Evolutionary conservation across 2,113 vertebrate genomes (phyloP).

Genomic region (Donacobius atricapilla): DNA sequence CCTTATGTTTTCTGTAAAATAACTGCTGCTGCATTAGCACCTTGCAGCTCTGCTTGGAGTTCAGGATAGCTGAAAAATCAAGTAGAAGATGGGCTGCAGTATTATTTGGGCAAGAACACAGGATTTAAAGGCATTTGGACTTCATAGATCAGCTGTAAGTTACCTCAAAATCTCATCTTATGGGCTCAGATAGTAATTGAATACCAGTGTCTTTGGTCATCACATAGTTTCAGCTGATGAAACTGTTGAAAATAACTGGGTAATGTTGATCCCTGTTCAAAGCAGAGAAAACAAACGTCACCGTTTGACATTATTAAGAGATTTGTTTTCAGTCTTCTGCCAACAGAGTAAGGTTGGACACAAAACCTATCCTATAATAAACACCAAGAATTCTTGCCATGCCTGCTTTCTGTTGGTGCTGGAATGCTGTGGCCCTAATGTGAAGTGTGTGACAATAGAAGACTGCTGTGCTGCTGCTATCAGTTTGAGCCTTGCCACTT

Average conservation of each 20-base stretch:
- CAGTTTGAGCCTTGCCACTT: background rate
- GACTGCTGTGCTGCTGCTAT: background rate
- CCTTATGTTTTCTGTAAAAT: background rate
- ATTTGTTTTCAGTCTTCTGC: background rate
- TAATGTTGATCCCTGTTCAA: background rate
- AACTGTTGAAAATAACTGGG: background rate
- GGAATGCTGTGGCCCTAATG: background rate
- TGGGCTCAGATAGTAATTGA: background rate
- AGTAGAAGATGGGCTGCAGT: background rate
- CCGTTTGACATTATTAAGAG: background rate
- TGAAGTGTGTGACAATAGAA: background rate
- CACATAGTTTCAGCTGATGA: background rate
- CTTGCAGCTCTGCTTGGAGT: background rate
- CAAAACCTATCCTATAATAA: background rate
- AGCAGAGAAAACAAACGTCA: background rate
- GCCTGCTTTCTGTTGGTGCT: background rate
- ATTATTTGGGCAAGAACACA: background rate
- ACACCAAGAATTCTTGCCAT: background rate
- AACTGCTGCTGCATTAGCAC: slow-evolving; percentile 22
- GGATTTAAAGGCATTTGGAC: background rate
- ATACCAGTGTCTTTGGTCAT: background rate
- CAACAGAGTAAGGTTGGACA: background rate
- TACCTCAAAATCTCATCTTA: background rate
- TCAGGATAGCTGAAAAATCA: background rate
- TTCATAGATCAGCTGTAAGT: background rate